Evolutionary conservation across 2,113 vertebrate species (phyloP).

Genomic region (Corythornis vintsioides): DNA sequence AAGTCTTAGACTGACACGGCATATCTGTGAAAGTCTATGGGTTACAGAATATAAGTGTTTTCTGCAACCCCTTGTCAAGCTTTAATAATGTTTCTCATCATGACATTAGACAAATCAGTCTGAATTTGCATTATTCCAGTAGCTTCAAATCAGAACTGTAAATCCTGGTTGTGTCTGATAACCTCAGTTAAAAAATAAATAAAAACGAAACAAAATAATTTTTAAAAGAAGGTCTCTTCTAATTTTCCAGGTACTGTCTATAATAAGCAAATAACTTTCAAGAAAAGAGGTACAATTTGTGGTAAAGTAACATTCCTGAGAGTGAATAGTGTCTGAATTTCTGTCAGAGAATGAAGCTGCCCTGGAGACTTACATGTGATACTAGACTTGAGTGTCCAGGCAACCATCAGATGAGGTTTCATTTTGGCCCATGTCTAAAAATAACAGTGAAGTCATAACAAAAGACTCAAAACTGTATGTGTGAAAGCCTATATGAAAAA

Average conservation of each 20-base stretch:
- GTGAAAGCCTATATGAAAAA: background rate
- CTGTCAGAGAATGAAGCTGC: background rate
- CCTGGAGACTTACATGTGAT: background rate
- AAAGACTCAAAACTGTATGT: background rate
- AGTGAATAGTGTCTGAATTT: background rate
- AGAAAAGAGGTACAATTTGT: slow-evolving; percentile 20
- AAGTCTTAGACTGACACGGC: background rate
- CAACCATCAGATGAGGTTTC: background rate
- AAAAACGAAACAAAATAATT: no score
- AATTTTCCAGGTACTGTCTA: background rate
- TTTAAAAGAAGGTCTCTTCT: background rate
- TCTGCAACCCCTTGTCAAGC: background rate
- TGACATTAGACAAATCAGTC: background rate
- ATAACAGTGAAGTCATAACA: background rate
- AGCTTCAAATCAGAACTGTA: background rate
- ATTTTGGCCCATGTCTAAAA: background rate
- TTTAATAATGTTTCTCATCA: background rate
- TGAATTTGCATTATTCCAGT: background rate
- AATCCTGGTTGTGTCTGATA: background rate
- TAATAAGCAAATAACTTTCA: slow-evolving; percentile 6
- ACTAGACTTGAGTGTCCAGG: background rate
- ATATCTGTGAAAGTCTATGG: background rate
- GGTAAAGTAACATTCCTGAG: slow-evolving; percentile 14
- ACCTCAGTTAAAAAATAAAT: background rate
- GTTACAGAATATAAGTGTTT: slow-evolving; percentile 23